A percentile compares a stretch with the other conserved stretches of the same genome.
These are phyloP conservation scores for Smittia aterrima DNA, from an alignment of 2,888 invertebrate genomes.

Conservation along the genomic window DNA sequence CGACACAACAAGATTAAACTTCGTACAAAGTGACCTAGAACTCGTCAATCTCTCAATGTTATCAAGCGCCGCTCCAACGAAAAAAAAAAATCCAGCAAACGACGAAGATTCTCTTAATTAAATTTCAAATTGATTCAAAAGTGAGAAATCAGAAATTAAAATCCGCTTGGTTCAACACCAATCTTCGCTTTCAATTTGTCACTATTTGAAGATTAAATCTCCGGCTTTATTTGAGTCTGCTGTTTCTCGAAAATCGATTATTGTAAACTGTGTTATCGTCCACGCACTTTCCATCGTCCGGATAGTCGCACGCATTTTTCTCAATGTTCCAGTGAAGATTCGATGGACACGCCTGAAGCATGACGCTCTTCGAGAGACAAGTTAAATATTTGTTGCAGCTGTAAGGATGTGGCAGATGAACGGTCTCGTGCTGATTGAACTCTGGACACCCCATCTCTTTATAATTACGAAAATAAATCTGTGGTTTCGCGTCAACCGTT, in stretches of 20 bases:
- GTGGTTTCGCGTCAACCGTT: background rate
- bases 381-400: slow-evolving; percentile 20
- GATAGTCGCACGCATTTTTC: slow-evolving; percentile 33
- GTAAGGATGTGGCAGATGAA: slow-evolving; percentile 26
- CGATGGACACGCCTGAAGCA: background rate
- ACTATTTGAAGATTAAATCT: background rate
- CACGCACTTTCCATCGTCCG: background rate
- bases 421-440: slow-evolving; percentile 23
- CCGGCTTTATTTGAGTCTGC: background rate
- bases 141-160: slow-evolving; percentile 1
- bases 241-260: slow-evolving; percentile 9
- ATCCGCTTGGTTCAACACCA: background rate
- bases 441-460: slow-evolving; percentile 24
- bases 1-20: background rate
- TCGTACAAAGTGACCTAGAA: slow-evolving; percentile 17
- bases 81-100: background rate
- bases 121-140: background rate
- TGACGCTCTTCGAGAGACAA: slow-evolving; percentile 20
- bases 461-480: slow-evolving; percentile 16
- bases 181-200: background rate
- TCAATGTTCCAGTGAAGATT: slow-evolving; percentile 31
- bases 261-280: slow-evolving; percentile 17
- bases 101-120: background rate
- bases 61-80: background rate
- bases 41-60: slow-evolving; percentile 11